Conservation (phyloP, 1,140 invertebrate genomes). For the Magallana gigas region DNA sequence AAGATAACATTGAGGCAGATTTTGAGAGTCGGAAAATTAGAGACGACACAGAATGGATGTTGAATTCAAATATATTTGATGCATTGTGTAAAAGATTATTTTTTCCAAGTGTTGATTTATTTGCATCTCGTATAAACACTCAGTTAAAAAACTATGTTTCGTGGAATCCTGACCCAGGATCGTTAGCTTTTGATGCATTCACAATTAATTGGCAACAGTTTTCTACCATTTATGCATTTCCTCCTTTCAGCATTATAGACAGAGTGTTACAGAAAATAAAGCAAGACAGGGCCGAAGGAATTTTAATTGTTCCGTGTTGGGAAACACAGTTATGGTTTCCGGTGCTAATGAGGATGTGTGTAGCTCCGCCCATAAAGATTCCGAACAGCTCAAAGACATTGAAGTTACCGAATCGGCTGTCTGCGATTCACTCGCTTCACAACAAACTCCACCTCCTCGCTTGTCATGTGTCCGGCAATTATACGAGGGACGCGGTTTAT, state of each 20-base stretch:
- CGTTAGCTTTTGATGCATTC: slow-evolving; percentile 55
- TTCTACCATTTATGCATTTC: slow-evolving; percentile 40
- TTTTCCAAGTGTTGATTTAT: slow-evolving; percentile 59
- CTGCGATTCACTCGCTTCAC: not conserved
- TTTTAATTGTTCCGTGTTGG: slow-evolving; percentile 56
- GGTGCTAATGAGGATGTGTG: slow-evolving; percentile 35
- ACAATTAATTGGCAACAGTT: slow-evolving; percentile 40
- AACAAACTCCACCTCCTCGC: not conserved
- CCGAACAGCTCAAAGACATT: not conserved
- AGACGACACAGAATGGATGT: slow-evolving; percentile 53
- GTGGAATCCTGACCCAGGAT: slow-evolving; percentile 46
- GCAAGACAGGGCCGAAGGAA: slow-evolving; percentile 32
- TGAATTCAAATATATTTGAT: slow-evolving; percentile 34
- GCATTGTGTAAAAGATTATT: not conserved
- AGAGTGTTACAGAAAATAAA: slow-evolving; percentile 48
- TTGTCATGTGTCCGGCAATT: slow-evolving; percentile 23
- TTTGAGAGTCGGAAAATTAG: slow-evolving; percentile 42
- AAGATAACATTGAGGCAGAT: too few species aligned
- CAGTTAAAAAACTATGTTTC: slow-evolving; percentile 47
- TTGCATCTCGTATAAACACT: slow-evolving; percentile 55
- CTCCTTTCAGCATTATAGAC: slow-evolving; percentile 54
- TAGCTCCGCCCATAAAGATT: slow-evolving; percentile 47
- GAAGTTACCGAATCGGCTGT: slow-evolving; percentile 5
- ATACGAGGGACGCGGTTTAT: slow-evolving; percentile 2
- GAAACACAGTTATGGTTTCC: slow-evolving; percentile 56